These are phyloP conservation scores for Nerophis lumbriciformis DNA, from an alignment of 2,113 vertebrate species.

Conservation along the genomic window DNA sequence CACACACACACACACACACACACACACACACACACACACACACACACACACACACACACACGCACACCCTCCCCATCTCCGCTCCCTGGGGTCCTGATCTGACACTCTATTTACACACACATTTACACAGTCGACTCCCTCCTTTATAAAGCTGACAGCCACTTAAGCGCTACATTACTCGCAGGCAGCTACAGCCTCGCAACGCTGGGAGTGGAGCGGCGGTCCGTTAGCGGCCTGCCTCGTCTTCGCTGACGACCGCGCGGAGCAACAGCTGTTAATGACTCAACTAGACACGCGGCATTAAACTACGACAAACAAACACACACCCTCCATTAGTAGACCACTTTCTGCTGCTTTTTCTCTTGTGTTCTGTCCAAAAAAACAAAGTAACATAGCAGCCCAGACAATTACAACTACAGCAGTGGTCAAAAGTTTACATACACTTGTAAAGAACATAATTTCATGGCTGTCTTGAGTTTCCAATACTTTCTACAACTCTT, in stretches of 20 bases:
- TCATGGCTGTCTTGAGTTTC: no score
- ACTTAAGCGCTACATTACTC: slow-evolving; percentile 73
- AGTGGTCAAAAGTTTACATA: no score
- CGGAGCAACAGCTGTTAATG: slow-evolving; percentile 34
- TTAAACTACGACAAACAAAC: neutral
- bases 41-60: slow-evolving; percentile 34
- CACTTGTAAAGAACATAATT: no score
- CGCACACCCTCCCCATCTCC: slow-evolving; percentile 51
- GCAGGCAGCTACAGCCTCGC: slow-evolving; percentile 54
- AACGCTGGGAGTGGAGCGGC: slow-evolving; percentile 47
- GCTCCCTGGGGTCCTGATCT: slow-evolving; percentile 69
- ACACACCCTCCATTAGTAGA: no score
- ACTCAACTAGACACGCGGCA: neutral
- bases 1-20: neutral
- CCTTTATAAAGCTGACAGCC: slow-evolving; percentile 71
- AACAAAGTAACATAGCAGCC: no score
- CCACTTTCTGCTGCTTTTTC: no score
- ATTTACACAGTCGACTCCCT: slow-evolving; percentile 66
- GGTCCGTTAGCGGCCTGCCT: slow-evolving; percentile 55
- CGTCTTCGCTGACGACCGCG: slow-evolving; percentile 58
- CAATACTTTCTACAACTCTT: no score
- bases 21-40: slow-evolving; percentile 27
- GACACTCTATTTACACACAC: slow-evolving; percentile 74
- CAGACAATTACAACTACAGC: no score
- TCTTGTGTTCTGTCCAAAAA: no score